These are phyloP conservation scores for Chaunax sp. DNA, from an alignment of 2,797 vertebrate genomes.

Conservation along the genomic window DNA sequence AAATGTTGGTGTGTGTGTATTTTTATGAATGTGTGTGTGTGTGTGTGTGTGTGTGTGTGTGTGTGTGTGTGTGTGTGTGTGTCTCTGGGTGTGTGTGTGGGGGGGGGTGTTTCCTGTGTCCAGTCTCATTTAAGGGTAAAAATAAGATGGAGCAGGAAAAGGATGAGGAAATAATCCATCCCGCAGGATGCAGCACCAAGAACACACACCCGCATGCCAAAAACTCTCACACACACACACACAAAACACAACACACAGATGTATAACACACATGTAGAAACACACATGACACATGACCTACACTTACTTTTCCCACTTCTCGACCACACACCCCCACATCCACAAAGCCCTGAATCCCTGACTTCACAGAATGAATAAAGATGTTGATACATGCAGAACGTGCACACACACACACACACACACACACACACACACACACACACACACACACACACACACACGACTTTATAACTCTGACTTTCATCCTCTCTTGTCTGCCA, in stretches of 20 bases:
- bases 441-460: slow-evolving; percentile 16
- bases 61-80: neutral
- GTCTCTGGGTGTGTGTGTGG: slow-evolving; percentile 13
- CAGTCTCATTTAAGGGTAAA: slow-evolving; percentile 66
- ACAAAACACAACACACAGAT: slow-evolving; percentile 7
- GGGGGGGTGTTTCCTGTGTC: slow-evolving; percentile 52
- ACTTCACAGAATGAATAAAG: slow-evolving; percentile 43
- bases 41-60: slow-evolving; percentile 13
- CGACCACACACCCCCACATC: slow-evolving; percentile 2
- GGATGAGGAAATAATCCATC: slow-evolving; percentile 77
- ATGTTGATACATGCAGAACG: neutral
- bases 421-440: slow-evolving; percentile 15
- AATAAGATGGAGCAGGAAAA: slow-evolving; percentile 79
- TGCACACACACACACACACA: too few relatives aligned
- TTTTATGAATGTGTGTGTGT: slow-evolving; percentile 18
- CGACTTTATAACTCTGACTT: slow-evolving; percentile 41
- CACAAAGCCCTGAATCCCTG: slow-evolving; percentile 34
- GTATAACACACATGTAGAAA: neutral
- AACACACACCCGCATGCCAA: neutral
- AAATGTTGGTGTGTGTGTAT: slow-evolving; percentile 27
- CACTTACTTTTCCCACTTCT: neutral
- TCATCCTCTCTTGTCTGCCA: slow-evolving; percentile 24
- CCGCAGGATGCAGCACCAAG: slow-evolving; percentile 65
- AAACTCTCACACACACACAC: neutral
- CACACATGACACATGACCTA: neutral